Evolutionary conservation across 2,888 invertebrate species (phyloP), one percentile per base, ranked within the genome.

Genomic region (Poecilus cupreus): DNA sequence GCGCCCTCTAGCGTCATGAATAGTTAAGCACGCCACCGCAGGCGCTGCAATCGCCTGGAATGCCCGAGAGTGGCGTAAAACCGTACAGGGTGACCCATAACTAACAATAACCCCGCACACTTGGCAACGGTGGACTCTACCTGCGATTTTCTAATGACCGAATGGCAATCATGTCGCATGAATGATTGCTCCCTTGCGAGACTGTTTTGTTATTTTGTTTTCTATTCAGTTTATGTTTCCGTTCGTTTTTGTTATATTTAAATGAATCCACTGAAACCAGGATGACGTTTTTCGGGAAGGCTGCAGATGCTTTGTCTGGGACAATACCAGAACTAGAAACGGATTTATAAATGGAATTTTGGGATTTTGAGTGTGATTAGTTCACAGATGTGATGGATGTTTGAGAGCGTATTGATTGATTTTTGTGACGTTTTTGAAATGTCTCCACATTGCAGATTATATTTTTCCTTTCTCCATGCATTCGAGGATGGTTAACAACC

Each of bases 1-100:
- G 84, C 84, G 37, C 49, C 78, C 26, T 46, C 64, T 84, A 85
- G 84, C 82, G 85, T 83, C 85, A 87, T 87, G 87, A 87, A 86
- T 86, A 85, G 85, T 87, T 87, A 86, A 87, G 82, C 83, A 82
- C 75, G 26, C 54, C 32, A 18, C 37, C n/a, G 64, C 3, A 5
- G 18, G 37, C 49, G 26, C 46, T 75, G 51, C 75, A 75, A 49
- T 49, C 32, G 32, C 37, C 51, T 16, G 26, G 26, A 75, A 75
- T 51, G 54, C 75, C 75, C 75, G 6, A 49, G 75, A 22, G 75
- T 51, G 20, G 20, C 43, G 75, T 75, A 75, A 75, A 75, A 54
- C 22, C 75, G 39, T 51, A 51, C 51, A 54, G 49, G 54, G 32
- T 75, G 54, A 54, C 75, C 75, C 75, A 75, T 75, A 75, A 51